Percentiles rank a stretch among this genome's conserved stretches.
Conservation (phyloP, 2,888 invertebrate genomes). For the Altica lythri region DNA sequence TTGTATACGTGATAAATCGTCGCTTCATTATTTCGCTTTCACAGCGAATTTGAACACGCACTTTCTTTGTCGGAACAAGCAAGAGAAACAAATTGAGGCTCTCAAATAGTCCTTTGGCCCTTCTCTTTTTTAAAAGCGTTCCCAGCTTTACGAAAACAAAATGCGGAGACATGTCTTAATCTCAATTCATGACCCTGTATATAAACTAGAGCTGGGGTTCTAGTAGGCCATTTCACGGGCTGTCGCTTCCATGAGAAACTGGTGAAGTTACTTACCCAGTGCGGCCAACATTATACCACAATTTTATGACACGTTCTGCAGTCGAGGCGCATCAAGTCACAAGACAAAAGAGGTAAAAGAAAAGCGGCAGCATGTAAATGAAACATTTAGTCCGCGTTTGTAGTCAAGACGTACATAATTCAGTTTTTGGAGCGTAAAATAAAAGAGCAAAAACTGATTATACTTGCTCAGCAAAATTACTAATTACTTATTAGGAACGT, state of each 20-base stretch:
- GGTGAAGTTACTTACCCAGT: constrained; percentile 29
- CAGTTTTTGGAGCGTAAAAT: constrained; percentile 24
- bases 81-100: too few species aligned
- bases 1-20: too few species aligned
- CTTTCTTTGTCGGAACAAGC: too few species aligned
- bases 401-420: constrained; percentile 15
- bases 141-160: too few species aligned
- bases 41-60: too few species aligned
- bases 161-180: constrained; percentile 2
- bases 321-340: constrained; percentile 28
- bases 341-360: constrained; percentile 21
- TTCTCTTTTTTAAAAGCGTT: too few species aligned
- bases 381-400: constrained; percentile 28
- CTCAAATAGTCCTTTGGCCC: too few species aligned
- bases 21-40: too few species aligned
- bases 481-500: neutral
- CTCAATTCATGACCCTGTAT: constrained; percentile 17
- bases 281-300: constrained; percentile 30
- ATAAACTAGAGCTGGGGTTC: constrained; percentile 15
- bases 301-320: constrained; percentile 33
- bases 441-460: neutral
- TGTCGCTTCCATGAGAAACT: constrained; percentile 35
- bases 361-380: constrained; percentile 18
- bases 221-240: constrained; percentile 33
- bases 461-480: neutral